These are phyloP conservation scores for Terebella lapidaria DNA, from an alignment of 2,888 invertebrate genomes.

Conservation along the genomic window DNA sequence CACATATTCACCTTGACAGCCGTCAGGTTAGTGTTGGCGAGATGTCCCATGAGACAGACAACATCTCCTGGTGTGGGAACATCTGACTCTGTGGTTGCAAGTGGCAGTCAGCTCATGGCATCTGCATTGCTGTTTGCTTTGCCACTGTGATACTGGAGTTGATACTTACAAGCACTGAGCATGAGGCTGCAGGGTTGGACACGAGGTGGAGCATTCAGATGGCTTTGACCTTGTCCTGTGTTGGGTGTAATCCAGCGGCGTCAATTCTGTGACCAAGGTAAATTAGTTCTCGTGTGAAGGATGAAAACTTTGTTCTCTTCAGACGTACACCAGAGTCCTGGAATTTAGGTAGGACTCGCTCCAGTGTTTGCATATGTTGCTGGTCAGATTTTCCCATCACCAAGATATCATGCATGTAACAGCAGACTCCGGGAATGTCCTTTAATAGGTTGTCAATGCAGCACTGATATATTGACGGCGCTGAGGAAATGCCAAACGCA, in stretches of 20 bases:
- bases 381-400: neutral
- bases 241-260: constrained; percentile 16
- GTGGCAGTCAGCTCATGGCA: too few species aligned
- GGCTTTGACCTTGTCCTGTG: constrained; percentile 14
- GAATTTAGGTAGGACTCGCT: neutral
- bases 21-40: neutral
- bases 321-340: neutral
- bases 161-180: too few species aligned
- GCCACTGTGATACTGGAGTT: too few species aligned
- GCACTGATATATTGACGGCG: neutral
- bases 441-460: neutral
- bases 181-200: too few species aligned
- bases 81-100: too few species aligned
- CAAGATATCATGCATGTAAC: neutral
- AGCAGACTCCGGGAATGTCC: neutral
- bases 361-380: neutral
- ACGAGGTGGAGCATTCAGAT: too few species aligned
- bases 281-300: constrained; percentile 8
- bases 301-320: constrained; percentile 10
- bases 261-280: constrained; percentile 23
- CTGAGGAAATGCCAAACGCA: neutral
- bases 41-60: neutral
- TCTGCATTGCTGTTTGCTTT: too few species aligned
- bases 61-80: neutral
- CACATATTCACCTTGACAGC: neutral